Percentiles rank a stretch among this genome's conserved stretches.
Evolutionary conservation across 2,888 invertebrate species (phyloP).

Genomic region (Gastrophysa polygoni): DNA sequence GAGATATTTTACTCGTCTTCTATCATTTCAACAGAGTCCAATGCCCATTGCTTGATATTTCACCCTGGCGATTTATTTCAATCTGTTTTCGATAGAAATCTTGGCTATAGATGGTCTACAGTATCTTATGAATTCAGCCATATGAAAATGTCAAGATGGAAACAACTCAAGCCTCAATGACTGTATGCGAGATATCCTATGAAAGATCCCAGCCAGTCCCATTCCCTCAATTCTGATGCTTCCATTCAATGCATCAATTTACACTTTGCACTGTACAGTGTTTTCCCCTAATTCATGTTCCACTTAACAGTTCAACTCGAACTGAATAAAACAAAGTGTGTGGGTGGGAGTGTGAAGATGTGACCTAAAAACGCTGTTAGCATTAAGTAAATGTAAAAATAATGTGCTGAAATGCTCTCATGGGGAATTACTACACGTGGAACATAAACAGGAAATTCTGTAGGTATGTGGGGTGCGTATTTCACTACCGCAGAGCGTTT

Average conservation of each 20-base stretch:
- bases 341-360: neutral
- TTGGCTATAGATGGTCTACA: no score
- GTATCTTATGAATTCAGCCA: no score
- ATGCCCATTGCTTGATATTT: no score
- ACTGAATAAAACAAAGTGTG: neutral
- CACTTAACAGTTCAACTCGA: neutral
- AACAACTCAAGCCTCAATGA: no score
- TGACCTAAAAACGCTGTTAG: conserved; percentile 1
- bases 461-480: conserved; percentile 16
- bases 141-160: no score
- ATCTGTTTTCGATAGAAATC: no score
- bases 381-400: neutral
- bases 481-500: neutral
- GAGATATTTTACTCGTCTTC: no score
- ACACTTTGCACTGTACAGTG: neutral
- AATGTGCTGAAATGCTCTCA: conserved; percentile 28
- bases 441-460: conserved; percentile 30
- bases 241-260: neutral
- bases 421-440: conserved; percentile 15
- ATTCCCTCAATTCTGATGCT: neutral
- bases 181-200: no score
- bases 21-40: no score
- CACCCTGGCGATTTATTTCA: no score
- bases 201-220: neutral
- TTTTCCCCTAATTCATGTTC: neutral